Percentiles rank a stretch among this genome's conserved stretches.
Conservation (phyloP, 2,797 vertebrate genomes). For the Micromesistius poutassou region DNA sequence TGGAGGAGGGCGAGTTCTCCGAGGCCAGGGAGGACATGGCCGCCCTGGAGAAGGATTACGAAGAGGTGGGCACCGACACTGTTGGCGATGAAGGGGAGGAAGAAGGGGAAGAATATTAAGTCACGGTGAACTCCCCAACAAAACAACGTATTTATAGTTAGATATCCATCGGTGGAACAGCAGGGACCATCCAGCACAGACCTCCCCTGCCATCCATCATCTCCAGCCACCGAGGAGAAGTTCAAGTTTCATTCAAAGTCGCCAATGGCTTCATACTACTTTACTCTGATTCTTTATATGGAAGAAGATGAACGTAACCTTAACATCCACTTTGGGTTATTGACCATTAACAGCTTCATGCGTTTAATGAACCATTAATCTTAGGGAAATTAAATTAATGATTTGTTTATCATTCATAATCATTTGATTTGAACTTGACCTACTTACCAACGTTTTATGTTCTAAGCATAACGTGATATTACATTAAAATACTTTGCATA, state of each 20-base stretch:
- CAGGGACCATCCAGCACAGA: too few relatives aligned
- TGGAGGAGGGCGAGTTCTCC: slow-evolving; percentile 87
- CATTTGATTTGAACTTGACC: not conserved
- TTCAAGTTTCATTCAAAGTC: not conserved
- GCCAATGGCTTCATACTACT: not conserved
- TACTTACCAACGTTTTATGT: not conserved
- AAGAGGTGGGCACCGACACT: slow-evolving; percentile 78
- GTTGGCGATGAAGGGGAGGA: too few relatives aligned
- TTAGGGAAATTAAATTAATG: not conserved
- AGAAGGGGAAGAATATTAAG: slow-evolving; percentile 70
- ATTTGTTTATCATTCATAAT: not conserved
- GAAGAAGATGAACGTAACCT: not conserved
- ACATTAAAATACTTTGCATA: not conserved
- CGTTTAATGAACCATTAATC: not conserved
- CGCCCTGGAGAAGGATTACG: slow-evolving; percentile 79
- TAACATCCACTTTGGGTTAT: not conserved
- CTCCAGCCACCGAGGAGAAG: too few relatives aligned
- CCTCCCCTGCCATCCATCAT: too few relatives aligned
- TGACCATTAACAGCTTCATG: not conserved
- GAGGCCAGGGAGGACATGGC: slow-evolving; percentile 86
- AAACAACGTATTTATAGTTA: too few relatives aligned
- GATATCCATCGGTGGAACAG: too few relatives aligned
- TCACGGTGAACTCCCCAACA: too few relatives aligned
- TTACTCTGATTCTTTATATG: not conserved
- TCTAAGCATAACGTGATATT: not conserved